Conservation (phyloP, 2,888 invertebrate species). For the Cephonodes hylas region DNA sequence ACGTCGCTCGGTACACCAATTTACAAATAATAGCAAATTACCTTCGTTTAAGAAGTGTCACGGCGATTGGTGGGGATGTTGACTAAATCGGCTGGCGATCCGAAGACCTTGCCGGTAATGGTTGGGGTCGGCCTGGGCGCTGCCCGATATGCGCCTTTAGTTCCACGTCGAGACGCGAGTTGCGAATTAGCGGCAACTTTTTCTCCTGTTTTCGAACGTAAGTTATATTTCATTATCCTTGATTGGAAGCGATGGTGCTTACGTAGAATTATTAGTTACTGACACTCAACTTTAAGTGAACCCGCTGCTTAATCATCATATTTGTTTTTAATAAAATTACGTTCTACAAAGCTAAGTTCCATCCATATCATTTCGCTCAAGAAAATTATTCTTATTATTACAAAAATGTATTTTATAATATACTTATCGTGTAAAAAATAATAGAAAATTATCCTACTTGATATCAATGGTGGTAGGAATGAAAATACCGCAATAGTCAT, state of each 20-base stretch:
- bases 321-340: neutral
- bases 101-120: constrained; percentile 77
- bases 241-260: neutral
- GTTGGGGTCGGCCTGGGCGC: constrained; percentile 61
- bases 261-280: neutral
- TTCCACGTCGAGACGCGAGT: constrained; percentile 53
- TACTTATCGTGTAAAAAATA: no score
- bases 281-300: neutral
- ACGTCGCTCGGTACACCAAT: constrained; percentile 73
- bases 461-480: no score
- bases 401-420: neutral
- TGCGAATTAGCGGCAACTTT: constrained; percentile 50
- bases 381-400: neutral
- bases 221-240: constrained; percentile 21
- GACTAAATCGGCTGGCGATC: constrained; percentile 76
- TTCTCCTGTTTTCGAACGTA: constrained; percentile 17
- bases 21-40: constrained; percentile 81
- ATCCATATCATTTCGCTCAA: neutral
- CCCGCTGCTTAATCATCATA: neutral
- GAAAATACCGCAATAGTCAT: no score
- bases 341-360: neutral
- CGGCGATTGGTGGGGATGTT: constrained; percentile 77
- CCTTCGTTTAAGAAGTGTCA: constrained; percentile 80
- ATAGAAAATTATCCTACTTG: no score
- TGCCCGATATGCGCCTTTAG: constrained; percentile 51